Evolutionary conservation across 2,888 invertebrate species (phyloP), one percentile per base, ranked within the genome.

Genomic region (Lasioglossum pauxillum): DNA sequence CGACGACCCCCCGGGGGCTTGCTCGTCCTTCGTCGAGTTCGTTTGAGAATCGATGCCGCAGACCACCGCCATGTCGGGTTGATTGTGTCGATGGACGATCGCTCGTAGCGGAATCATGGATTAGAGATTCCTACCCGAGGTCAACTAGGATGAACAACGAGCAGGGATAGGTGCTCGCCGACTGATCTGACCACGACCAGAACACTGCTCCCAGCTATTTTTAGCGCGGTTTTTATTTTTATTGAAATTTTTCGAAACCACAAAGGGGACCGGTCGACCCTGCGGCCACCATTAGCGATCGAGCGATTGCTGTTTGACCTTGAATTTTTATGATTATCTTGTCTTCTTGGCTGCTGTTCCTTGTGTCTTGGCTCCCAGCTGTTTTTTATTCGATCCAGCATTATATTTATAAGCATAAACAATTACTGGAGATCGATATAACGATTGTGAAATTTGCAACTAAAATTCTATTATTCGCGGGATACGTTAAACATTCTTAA

Each of bases 41-140:
- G 76, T 84, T 85, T 85, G 85, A 85, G 85, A 84, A 82, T 81
- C 85, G 79, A 80, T 85, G 85, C 85, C 64, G 67, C 71, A 44
- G 75, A 75, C 46, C 78, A 64, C 38, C 82, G 80, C 57, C 46
- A 60, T 71, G 78, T 16, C 60, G 84, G 82, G 82, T 77, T 82
- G 83, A 88, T 88, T 87, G 87, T 86, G 82, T 75, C 85, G 83
- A 83, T 84, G 76, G 86, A 75, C 86, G 82, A 80, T 85, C 87
- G 80, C 69, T 81, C 73, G 87, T 88, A 91, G 93, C 95, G 95
- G 95, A 95, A 95, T 89, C 94, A 95, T 94, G 94, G 95, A 94
- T 95, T 95, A 94, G 93, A 93, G 94, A 93, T 91, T 94, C 88
- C 91, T 86, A 84, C 83, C 85, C 85, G 91, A 89, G 91, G 90